Evolutionary conservation across 2,888 invertebrate species (phyloP), one percentile per base, ranked within the genome.

Genomic region (Scaptomyza caliginosa): DNA sequence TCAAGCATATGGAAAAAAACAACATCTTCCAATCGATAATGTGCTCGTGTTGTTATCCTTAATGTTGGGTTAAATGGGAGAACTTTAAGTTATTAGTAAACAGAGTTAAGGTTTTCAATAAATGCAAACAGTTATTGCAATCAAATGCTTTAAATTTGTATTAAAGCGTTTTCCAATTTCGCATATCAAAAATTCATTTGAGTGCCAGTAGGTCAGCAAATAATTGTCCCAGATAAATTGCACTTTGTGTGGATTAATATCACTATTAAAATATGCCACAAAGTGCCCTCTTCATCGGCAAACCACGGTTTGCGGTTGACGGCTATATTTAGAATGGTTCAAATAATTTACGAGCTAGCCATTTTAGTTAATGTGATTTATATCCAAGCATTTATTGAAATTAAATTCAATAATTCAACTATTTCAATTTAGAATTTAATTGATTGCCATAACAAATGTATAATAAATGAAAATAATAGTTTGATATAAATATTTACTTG

Each of bases 201-300:
- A 11, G 38, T 39, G 13, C 19, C 34, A 21, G 30, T 28, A 50
- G 36, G 17, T 26, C 24, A 17, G 11, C 16, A 13, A 32, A 49
- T 48, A 67, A 57, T 49, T 49, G 4, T 13, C n/a, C 39, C 6
- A 36, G 34, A 39, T 72, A 59, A 51, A 13, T 8, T 5, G 4
- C 4, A 60, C 42, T 68, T 36, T 43, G 13, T 45, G 8, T 21
- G 11, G 24, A 16, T 30, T 39, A 55, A 64, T 36, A 28, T 6
- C 19, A n/a, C 36, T 23, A 51, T 45, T 32, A 17, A 56, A 64
- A 59, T 54, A 48, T 28, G 40, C 45, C 49, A 48, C 49, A 54
- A 63, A 50, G 17, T 26, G 26, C 23, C 34, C 10, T 2, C 11
- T n/a, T n/a, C 4, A 1, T 0, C 1, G 4, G 13, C 7, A 13